Evolutionary conservation across 2,888 invertebrate species (phyloP).

Genomic region (Dinocampus coccinellae): DNA sequence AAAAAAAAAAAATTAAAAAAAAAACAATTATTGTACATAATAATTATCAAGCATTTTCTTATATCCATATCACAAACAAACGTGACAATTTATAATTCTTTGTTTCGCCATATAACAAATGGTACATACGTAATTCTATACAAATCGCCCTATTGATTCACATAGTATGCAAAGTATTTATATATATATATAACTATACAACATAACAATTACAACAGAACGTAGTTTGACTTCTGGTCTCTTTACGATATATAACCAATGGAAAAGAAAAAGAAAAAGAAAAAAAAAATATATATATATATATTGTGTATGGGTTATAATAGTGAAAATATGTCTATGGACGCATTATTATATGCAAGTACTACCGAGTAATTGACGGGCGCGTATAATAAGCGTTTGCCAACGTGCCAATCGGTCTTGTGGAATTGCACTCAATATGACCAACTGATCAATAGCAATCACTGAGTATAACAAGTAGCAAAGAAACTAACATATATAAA

Average conservation of each 20-base stretch:
- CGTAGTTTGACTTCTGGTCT: neutral
- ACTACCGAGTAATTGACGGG: conserved; percentile 44
- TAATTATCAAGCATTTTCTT: conserved; percentile 4
- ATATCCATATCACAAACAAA: conserved; percentile 1
- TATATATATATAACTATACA: neutral
- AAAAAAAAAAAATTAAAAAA: too few relatives aligned
- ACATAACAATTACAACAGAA: neutral
- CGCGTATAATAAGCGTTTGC: conserved; percentile 40
- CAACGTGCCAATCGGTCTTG: conserved; percentile 25
- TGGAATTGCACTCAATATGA: conserved; percentile 9
- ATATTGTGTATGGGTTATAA: neutral
- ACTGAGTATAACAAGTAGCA: conserved; percentile 36
- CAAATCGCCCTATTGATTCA: neutral
- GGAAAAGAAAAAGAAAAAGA: too few relatives aligned
- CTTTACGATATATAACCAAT: neutral
- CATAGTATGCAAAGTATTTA: neutral
- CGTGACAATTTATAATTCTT: conserved; percentile 30
- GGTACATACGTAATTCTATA: neutral
- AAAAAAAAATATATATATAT: neutral
- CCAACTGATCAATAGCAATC: conserved; percentile 32
- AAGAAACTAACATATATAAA: conserved; percentile 27
- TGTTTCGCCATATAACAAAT: conserved; percentile 17
- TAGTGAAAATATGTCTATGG: neutral
- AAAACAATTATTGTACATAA: too few relatives aligned
- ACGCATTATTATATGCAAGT: conserved; percentile 17